These are phyloP conservation scores for Drosophila koepferae DNA, from an alignment of 2,888 invertebrate genomes.

Conservation along the genomic window DNA sequence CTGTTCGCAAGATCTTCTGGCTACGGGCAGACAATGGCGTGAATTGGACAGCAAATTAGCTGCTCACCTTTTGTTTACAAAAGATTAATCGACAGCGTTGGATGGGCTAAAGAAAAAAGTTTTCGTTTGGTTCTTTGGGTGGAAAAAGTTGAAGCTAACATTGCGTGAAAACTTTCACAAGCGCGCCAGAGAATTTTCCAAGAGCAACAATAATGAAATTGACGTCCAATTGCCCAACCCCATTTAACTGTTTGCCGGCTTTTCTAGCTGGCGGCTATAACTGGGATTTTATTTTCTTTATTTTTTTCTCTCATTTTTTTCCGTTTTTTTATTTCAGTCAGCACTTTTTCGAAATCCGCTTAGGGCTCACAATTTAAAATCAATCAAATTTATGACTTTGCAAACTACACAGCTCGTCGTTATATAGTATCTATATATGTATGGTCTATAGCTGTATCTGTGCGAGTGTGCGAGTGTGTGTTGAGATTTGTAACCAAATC, in stretches of 20 bases:
- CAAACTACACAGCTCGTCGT: conserved; percentile 62
- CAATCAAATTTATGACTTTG: conserved; percentile 80
- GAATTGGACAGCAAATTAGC: conserved; percentile 62
- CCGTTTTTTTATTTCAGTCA: conserved; percentile 39
- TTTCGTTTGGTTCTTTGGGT: conserved; percentile 33
- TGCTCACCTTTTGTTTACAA: conserved; percentile 64
- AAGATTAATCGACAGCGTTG: conserved; percentile 38
- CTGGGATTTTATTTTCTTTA: conserved; percentile 5
- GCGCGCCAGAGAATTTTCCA: conserved; percentile 65
- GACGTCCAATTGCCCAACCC: conserved; percentile 49
- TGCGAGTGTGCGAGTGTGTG: not conserved
- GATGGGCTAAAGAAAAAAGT: conserved; percentile 9
- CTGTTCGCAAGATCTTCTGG: conserved; percentile 38
- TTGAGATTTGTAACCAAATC: conserved; percentile 58
- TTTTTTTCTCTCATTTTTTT: not conserved
- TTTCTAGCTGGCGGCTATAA: conserved; percentile 9
- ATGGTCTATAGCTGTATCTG: not conserved
- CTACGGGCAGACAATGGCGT: conserved; percentile 64
- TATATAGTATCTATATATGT: not conserved
- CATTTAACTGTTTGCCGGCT: conserved; percentile 60
- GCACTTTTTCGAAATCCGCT: conserved; percentile 67
- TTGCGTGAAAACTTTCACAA: conserved; percentile 53
- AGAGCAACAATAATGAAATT: conserved; percentile 57
- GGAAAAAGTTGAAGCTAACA: conserved; percentile 35
- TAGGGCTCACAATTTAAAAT: conserved; percentile 74